phyloP scores from a whole-genome alignment of 2,113 vertebrate genomes.

The Nycticryphes semicollaris region DNA sequence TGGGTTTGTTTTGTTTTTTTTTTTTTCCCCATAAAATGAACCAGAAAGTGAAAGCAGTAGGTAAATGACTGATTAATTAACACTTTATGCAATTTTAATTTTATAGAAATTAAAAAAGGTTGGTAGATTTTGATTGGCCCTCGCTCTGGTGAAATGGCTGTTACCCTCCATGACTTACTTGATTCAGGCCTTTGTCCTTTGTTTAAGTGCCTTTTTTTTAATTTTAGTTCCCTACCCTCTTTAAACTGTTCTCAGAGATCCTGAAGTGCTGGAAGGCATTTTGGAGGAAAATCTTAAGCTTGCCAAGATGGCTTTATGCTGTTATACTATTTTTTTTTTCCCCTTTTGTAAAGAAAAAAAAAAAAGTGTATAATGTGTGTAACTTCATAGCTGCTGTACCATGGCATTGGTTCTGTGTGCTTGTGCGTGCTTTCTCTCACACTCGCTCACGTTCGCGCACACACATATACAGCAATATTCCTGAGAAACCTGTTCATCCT shows the following conservation, averaged over 20 bases:
- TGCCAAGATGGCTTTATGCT: constrained; percentile 67
- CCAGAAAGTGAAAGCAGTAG: constrained; percentile 65
- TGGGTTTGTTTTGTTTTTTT: background rate
- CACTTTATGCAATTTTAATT: constrained; percentile 77
- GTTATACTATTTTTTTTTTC: constrained; percentile 55
- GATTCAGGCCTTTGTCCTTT: constrained; percentile 81
- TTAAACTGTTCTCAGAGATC: constrained; percentile 73
- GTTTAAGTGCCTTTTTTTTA: constrained; percentile 80
- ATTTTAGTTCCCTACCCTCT: constrained; percentile 22
- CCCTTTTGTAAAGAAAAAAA: constrained; percentile 52
- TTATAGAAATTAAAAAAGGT: constrained; percentile 53
- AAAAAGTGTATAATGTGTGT: constrained; percentile 31
- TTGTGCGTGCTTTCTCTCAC: constrained; percentile 16
- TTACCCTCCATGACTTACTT: constrained; percentile 71
- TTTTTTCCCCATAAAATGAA: constrained; percentile 44
- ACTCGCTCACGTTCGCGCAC: accelerated
- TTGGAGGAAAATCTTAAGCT: constrained; percentile 70
- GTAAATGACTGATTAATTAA: constrained; percentile 62
- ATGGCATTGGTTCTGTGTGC: constrained; percentile 50
- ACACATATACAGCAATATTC: constrained; percentile 15
- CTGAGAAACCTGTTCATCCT: background rate
- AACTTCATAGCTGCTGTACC: constrained; percentile 64
- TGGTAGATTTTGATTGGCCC: constrained; percentile 64
- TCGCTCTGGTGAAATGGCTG: constrained; percentile 69
- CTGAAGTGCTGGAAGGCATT: constrained; percentile 72